phyloP scores from a whole-genome alignment of 2,113 vertebrate genomes.

The Nanorana parkeri region DNA sequence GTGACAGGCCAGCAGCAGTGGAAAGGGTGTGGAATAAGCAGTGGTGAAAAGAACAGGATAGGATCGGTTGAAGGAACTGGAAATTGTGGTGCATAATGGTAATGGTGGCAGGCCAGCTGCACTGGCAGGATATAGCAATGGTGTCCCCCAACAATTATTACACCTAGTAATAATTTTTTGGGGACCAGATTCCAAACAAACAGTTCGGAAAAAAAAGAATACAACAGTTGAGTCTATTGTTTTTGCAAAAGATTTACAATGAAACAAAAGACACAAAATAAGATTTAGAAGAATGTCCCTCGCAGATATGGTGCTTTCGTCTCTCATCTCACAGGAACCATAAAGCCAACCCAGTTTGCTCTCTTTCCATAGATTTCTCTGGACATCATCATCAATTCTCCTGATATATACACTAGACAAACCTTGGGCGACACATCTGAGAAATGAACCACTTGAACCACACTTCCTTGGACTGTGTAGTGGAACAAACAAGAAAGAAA shows the following conservation, averaged over 20 bases:
- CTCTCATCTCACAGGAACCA: slow-evolving; percentile 24
- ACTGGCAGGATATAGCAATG: too few species aligned
- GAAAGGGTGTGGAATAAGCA: too few species aligned
- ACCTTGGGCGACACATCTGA: slow-evolving; percentile 49
- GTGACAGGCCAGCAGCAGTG: too few species aligned
- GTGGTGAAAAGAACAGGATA: too few species aligned
- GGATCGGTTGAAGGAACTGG: too few species aligned
- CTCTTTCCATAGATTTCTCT: slow-evolving; percentile 30
- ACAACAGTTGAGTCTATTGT: neutral
- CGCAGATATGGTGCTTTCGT: slow-evolving; percentile 26
- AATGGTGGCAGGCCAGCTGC: too few species aligned
- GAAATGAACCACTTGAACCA: slow-evolving; percentile 44
- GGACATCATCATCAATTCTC: slow-evolving; percentile 52
- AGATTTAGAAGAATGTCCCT: neutral
- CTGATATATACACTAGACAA: slow-evolving; percentile 37
- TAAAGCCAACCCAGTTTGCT: neutral
- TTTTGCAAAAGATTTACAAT: neutral
- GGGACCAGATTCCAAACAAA: neutral
- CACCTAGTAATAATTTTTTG: too few species aligned
- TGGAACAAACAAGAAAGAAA: slow-evolving; percentile 49
- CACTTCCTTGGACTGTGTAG: slow-evolving; percentile 31
- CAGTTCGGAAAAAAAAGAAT: neutral
- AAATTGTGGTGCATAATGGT: too few species aligned
- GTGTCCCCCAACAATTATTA: too few species aligned
- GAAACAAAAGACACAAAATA: neutral